Conservation (phyloP, 2,113 vertebrate species). For the Periophthalmus modestus region DNA sequence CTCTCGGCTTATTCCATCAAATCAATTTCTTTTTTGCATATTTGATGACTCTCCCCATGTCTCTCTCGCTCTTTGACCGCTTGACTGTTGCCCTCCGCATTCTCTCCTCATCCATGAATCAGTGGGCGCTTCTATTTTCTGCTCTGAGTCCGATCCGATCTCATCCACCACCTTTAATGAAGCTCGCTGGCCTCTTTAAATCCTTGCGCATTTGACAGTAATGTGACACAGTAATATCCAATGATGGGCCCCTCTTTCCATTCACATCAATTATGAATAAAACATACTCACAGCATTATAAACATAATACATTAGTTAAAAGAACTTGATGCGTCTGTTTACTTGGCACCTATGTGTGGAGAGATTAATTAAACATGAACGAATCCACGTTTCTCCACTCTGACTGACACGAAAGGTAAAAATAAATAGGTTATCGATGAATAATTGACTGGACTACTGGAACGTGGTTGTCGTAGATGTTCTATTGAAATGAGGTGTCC, state of each 20-base stretch:
- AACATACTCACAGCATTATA: slow-evolving; percentile 69
- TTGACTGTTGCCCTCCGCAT: slow-evolving; percentile 39
- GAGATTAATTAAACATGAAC: slow-evolving; percentile 77
- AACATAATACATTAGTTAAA: slow-evolving; percentile 80
- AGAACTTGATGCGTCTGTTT: slow-evolving; percentile 55
- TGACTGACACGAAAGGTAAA: slow-evolving; percentile 76
- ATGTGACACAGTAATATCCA: slow-evolving; percentile 70
- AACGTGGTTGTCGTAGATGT: slow-evolving; percentile 26
- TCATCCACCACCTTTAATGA: slow-evolving; percentile 61
- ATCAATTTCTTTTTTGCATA: slow-evolving; percentile 15
- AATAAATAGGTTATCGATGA: slow-evolving; percentile 79
- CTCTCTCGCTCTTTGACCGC: slow-evolving; percentile 11
- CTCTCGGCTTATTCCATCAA: background rate
- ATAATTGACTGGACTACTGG: slow-evolving; percentile 74
- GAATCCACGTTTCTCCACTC: slow-evolving; percentile 65
- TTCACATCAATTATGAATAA: slow-evolving; percentile 72
- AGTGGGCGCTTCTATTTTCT: slow-evolving; percentile 44
- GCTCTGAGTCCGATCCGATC: slow-evolving; percentile 58
- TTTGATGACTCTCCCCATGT: slow-evolving; percentile 37
- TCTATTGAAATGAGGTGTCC: slow-evolving; percentile 56
- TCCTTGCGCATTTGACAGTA: slow-evolving; percentile 71
- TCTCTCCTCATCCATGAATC: slow-evolving; percentile 25
- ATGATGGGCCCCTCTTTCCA: slow-evolving; percentile 54
- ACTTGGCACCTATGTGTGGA: slow-evolving; percentile 37
- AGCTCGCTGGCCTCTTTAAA: slow-evolving; percentile 66